phyloP scores from a whole-genome alignment of 2,888 invertebrate species.

The Stenotaenia linearis region DNA sequence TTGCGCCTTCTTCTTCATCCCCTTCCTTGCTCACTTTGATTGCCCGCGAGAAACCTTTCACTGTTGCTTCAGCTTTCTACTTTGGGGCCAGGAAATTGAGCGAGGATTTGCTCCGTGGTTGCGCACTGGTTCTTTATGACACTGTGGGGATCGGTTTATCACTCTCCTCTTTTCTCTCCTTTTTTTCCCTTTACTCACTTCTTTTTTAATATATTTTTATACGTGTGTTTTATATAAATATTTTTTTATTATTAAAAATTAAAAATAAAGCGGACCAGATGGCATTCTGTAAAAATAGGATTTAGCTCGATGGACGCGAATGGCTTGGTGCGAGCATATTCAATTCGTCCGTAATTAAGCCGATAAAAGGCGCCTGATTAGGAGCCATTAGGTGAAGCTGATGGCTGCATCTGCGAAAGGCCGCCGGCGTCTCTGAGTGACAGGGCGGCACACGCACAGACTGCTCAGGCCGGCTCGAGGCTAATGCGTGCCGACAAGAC shows the following conservation, averaged over 20 bases:
- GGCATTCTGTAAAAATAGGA: not conserved
- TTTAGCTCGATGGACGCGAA: not conserved
- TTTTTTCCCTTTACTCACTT: not conserved
- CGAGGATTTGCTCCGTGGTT: conserved; percentile 24
- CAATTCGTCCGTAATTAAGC: conserved; percentile 33
- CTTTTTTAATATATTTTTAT: not conserved
- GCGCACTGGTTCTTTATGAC: conserved; percentile 24
- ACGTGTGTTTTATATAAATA: not conserved
- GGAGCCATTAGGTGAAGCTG: conserved; percentile 29
- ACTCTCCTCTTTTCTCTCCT: not conserved
- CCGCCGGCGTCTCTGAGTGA: conserved; percentile 30
- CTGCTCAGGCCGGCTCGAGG: conserved; percentile 11
- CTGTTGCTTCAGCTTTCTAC: conserved; percentile 24
- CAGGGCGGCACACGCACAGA: conserved; percentile 31
- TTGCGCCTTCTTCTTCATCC: conserved; percentile 11
- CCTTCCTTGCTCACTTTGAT: conserved; percentile 19
- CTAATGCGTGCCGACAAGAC: conserved; percentile 28
- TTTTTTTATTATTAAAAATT: not conserved
- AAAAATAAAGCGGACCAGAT: not conserved
- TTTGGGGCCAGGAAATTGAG: conserved; percentile 20
- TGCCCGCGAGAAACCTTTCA: conserved; percentile 26
- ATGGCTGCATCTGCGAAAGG: conserved; percentile 22
- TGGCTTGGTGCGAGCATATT: conserved; percentile 14
- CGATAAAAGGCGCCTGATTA: conserved; percentile 33
- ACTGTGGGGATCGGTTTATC: conserved; percentile 26